phyloP scores from a whole-genome alignment of 2,797 vertebrate species.

The Pseudocheirus occidentalis region DNA sequence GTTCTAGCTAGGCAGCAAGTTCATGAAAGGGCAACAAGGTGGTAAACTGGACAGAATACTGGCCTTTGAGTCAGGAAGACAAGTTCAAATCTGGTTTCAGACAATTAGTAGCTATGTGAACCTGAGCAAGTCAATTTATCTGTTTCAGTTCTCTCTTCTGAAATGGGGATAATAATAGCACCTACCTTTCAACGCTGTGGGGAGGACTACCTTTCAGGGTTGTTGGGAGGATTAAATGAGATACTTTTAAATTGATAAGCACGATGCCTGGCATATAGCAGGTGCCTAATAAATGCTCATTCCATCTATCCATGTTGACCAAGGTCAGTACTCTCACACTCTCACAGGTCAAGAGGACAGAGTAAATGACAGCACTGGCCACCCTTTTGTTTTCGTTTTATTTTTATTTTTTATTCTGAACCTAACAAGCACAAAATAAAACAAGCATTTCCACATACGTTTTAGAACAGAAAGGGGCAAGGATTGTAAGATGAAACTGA shows the following conservation, averaged over 20 bases:
- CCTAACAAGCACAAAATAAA: not conserved
- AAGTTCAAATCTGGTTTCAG: not conserved
- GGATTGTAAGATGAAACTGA: not conserved
- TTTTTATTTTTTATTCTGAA: not conserved
- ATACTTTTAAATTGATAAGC: not conserved
- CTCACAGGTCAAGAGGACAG: not conserved
- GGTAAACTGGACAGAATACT: not conserved
- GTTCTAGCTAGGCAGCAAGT: not conserved
- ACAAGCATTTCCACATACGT: not conserved
- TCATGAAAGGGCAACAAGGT: not conserved
- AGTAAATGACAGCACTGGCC: not conserved
- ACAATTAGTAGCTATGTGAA: not conserved
- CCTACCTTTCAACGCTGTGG: not conserved
- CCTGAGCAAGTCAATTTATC: not conserved
- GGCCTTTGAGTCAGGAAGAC: not conserved
- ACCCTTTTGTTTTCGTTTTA: not conserved
- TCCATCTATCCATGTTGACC: not conserved
- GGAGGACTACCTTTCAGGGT: not conserved
- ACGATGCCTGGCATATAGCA: no score
- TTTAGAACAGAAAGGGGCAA: not conserved
- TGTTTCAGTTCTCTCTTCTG: not conserved
- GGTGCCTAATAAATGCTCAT: not conserved
- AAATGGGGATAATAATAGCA: not conserved
- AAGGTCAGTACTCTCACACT: not conserved
- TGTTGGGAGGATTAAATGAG: not conserved